These are phyloP conservation scores for Dimorphilus gyrociliatus DNA, from an alignment of 2,888 invertebrate species.

Conservation along the genomic window DNA sequence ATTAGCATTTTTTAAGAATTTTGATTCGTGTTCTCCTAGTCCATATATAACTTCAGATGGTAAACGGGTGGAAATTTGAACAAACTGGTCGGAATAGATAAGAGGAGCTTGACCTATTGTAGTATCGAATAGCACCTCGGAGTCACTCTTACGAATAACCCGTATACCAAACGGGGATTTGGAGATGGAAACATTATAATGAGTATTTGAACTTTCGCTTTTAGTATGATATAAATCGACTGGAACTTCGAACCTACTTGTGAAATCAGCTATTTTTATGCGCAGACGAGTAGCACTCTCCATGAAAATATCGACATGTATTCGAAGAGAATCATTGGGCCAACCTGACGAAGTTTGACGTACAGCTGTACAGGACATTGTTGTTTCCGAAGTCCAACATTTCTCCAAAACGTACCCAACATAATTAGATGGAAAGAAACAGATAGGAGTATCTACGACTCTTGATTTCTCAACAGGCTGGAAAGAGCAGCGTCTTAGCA, in stretches of 20 bases:
- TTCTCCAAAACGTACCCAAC: conserved; percentile 7
- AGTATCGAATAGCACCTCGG: too few relatives aligned
- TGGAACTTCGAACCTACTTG: too few relatives aligned
- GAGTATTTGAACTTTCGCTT: too few relatives aligned
- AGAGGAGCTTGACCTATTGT: conserved; percentile 46
- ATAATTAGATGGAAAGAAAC: conserved; percentile 12
- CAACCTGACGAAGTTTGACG: conserved; percentile 7
- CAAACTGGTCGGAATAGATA: conserved; percentile 56
- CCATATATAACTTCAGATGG: conserved; percentile 54
- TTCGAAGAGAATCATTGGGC: conserved; percentile 10
- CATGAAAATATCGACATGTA: conserved; percentile 10
- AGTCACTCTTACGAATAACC: conserved; percentile 13
- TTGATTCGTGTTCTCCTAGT: conserved; percentile 30
- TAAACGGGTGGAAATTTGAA: conserved; percentile 50
- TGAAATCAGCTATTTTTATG: conserved; percentile 2
- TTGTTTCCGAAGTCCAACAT: conserved; percentile 7
- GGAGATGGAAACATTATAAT: conserved; percentile 15
- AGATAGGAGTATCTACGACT: conserved; percentile 8
- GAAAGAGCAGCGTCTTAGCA: conserved; percentile 12
- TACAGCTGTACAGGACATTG: conserved; percentile 6
- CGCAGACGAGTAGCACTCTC: conserved; percentile 10
- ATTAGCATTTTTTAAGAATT: conserved; percentile 8
- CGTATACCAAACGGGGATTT: conserved; percentile 15
- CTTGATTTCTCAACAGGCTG: conserved; percentile 1
- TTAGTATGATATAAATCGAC: too few relatives aligned